Evolutionary conservation across 53 echinoderm and acorn worm genomes (phyloP).

Genomic region (Echinometra lucunter): DNA sequence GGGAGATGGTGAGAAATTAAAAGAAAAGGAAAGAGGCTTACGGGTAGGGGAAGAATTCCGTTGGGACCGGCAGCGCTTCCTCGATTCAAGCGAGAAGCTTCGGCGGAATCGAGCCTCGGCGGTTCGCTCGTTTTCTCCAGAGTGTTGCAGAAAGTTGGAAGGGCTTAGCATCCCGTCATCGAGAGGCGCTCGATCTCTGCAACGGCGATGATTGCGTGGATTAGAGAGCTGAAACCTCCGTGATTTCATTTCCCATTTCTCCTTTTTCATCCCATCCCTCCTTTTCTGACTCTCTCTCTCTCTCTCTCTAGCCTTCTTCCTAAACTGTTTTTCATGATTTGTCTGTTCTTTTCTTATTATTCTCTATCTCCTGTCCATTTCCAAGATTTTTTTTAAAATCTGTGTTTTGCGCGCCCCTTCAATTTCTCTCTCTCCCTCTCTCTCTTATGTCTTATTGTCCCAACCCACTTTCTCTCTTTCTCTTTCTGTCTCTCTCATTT

Average conservation of each 20-base stretch:
- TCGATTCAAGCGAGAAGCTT: conserved; percentile 27
- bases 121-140: conserved; percentile 19
- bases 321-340: too few species aligned
- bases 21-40: neutral
- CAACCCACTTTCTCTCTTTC: neutral
- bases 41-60: neutral
- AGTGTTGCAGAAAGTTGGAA: neutral
- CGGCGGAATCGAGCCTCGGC: conserved; percentile 33
- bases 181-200: neutral
- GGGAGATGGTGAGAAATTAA: conserved; percentile 19
- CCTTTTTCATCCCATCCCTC: neutral
- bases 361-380: too few species aligned
- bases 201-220: conserved; percentile 53
- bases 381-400: too few species aligned
- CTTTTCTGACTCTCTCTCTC: conserved; percentile 1
- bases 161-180: neutral
- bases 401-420: too few species aligned
- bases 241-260: conserved; percentile 31
- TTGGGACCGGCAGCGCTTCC: conserved; percentile 24
- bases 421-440: neutral
- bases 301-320: too few species aligned
- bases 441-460: neutral
- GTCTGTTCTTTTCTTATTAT: too few species aligned
- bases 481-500: neutral
- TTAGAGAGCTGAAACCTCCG: conserved; percentile 29